Evolutionary conservation across 2,113 vertebrate species (phyloP), one percentile per base, ranked within the genome.

Genomic region (Ancistrus triradiatus): DNA sequence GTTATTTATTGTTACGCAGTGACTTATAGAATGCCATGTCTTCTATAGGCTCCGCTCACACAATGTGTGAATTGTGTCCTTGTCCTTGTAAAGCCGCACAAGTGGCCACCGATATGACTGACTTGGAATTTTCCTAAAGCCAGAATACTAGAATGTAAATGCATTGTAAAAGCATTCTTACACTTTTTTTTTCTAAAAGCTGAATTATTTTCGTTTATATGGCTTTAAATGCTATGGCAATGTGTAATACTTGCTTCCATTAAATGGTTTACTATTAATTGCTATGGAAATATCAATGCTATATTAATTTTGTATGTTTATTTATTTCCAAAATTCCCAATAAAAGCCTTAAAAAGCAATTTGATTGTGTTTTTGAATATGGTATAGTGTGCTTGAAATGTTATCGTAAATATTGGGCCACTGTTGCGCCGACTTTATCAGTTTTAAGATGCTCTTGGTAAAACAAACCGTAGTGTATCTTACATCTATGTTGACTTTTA

Each of bases 151-250:
- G 4, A 55, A 63, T 42, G 70, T 76, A 76, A 73, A 73, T 76
- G 74, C 74, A 76, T 76, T 63, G 3, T 76, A 75, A 75, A 75
- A 69, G 74, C 70, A 76, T 76, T 76, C 21, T 9, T 48, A 27
- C 11, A 27, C 3, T 27, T 35, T 50, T 50, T 50, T 13, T 27
- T 6, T 27, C 28, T 44, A 11, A 13, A 53, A 18, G 47, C 5
- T 35, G n/a, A 11, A 31, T n/a, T 33, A 17, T 49, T 21, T 38
- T n/a, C n/a, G n/a, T n/a, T n/a, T n/a, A n/a, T 31, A 44, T 24
- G 21, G 4, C 2, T 31, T 28, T 19, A 33, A 40, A 25, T 31
- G 27, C 7, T 31, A 4, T 3, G 27, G 7, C 27, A 31, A 42
- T 42, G 38, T 42, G 4, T 42, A 42, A n/a, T n/a, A 42, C 13